Conservation (phyloP, 2,888 invertebrate genomes). For the Mellilla xanthometata region DNA sequence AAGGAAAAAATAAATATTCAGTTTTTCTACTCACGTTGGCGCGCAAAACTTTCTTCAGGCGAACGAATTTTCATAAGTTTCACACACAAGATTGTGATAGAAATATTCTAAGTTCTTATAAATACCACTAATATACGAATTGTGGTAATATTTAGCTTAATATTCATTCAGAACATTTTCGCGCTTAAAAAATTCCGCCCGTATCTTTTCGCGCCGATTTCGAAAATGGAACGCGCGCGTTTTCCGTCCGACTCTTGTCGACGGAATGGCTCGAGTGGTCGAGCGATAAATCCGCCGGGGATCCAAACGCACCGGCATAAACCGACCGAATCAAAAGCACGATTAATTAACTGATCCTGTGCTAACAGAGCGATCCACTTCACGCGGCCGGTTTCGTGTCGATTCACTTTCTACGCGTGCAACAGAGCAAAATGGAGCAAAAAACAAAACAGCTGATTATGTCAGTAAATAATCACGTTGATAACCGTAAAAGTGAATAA, state of each 20-base stretch:
- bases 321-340: conserved; percentile 63
- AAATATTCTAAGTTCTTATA: conserved; percentile 15
- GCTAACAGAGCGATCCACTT: conserved; percentile 39
- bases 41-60: conserved; percentile 40
- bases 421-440: conserved; percentile 42
- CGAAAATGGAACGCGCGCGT: conserved; percentile 38
- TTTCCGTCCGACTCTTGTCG: conserved; percentile 49
- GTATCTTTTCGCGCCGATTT: conserved; percentile 36
- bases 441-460: conserved; percentile 44
- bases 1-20: not conserved
- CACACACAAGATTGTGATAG: conserved; percentile 19
- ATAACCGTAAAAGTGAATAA: conserved; percentile 31
- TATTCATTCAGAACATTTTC: conserved; percentile 31
- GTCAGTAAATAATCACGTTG: conserved; percentile 31
- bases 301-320: conserved; percentile 68
- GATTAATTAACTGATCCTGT: conserved; percentile 44
- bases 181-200: conserved; percentile 31
- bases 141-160: conserved; percentile 14
- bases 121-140: conserved; percentile 9
- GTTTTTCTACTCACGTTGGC: conserved; percentile 40
- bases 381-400: conserved; percentile 47
- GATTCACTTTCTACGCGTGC: conserved; percentile 66
- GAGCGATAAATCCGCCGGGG: conserved; percentile 49
- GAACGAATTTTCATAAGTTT: conserved; percentile 25
- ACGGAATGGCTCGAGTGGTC: conserved; percentile 51